Evolutionary conservation across 1,140 invertebrate species (phyloP).

Genomic region (Drosophila oshimai): DNA sequence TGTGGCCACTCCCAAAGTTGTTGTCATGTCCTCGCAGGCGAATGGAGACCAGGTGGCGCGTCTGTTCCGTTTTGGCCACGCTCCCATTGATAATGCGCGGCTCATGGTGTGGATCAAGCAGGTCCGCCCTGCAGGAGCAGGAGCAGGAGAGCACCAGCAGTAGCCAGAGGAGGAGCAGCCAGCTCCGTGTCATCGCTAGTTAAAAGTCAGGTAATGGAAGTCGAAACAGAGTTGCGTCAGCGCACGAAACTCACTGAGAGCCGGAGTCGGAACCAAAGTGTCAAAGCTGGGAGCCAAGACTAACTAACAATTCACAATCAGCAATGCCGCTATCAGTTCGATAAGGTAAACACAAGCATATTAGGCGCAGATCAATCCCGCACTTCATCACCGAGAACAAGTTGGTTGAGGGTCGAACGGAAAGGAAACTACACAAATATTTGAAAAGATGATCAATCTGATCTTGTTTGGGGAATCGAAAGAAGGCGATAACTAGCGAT

Average conservation of each 20-base stretch:
- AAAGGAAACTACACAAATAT: background rate
- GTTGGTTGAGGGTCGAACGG: background rate
- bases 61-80: conserved; percentile 31
- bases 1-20: conserved; percentile 74
- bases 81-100: conserved; percentile 75
- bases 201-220: background rate
- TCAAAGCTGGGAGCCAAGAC: conserved; percentile 2
- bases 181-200: background rate
- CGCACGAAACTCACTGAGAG: conserved; percentile 23
- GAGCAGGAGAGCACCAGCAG: background rate
- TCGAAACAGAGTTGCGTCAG: conserved; percentile 27
- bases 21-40: conserved; percentile 56
- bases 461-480: too few relatives aligned
- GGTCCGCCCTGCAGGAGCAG: background rate
- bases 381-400: background rate
- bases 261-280: background rate
- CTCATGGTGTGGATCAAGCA: conserved; percentile 6
- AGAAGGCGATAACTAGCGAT: too few relatives aligned
- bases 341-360: conserved; percentile 36
- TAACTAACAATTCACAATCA: conserved; percentile 52
- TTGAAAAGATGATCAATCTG: background rate
- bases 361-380: conserved; percentile 18
- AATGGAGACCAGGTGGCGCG: conserved; percentile 78
- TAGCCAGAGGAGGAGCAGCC: background rate
- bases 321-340: conserved; percentile 32